Base-by-base conservation (phyloP, 2,113 vertebrate species). In the Odontophorus gujanensis region DNA sequence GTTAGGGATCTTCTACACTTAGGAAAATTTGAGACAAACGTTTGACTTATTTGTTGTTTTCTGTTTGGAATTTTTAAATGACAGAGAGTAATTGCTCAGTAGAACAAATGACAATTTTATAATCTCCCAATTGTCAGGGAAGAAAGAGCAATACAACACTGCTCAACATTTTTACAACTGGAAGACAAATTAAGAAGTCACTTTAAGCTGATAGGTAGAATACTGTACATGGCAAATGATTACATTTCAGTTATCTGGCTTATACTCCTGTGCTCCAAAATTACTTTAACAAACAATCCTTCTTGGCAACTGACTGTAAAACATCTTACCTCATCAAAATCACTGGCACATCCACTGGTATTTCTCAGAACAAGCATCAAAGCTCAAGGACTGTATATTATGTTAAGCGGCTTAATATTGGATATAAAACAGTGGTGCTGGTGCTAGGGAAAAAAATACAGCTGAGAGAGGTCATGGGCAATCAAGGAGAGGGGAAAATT, bases 381-480 rank as follows among this genome's bases (percentile, higher is more conserved):
- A 93, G 84, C 62, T 95, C 84, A 94, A 93, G 91, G 62, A 81
- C 73, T 81, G 19, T 66, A 79, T 73, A 79, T 94, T 90, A 94
- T 93, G 58, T 90, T 94, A 93, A 95, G 74, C 22, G 43, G 53
- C 62, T 94, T 87, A 87, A 89, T 92, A 89, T 34, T 58, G 53
- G 74, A 69, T 79, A 65, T 89, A 85, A 92, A 95, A 85, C 30
- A 50, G 74, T 42, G 42, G 36, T 2, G 0, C 11, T 63, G 28
- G 34, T 77, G 38, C 73, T 86, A 25, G 17, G 12, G 9, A 5
- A 71, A 86, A 43, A 92, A 62, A 14, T 34, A n/a, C 67, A 76
- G 45, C 26, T 76, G 53, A 87, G 48, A 30, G 57, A 92, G 90
- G 86, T 92, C 86, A 86, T 1, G 0, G 53, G 40, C 66, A 89